Base-by-base conservation (phyloP, 1,140 invertebrate species). In the Parasteatoda tepidariorum region DNA sequence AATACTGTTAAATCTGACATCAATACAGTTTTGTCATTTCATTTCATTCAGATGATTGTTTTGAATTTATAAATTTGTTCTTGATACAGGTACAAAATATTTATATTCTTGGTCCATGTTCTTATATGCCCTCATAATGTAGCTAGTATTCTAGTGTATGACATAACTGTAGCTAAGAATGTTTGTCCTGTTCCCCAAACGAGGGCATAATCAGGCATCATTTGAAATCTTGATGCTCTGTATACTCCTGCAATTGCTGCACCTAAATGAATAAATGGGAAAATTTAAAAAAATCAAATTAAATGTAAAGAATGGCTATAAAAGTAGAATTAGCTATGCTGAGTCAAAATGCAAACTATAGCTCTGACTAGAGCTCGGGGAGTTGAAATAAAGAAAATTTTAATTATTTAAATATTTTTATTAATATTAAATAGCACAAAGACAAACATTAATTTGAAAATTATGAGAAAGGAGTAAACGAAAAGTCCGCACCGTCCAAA, bases 171-270 rank as follows among this genome's bases (percentile, higher is more conserved):
- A 38, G 95, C 94, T 48, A 96, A 88, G 67, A 96, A 90, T n/a
- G 96, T 98, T 89, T 98, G 96, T 83, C 96, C 96, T 55, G 96
- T 93, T 67, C 97, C 97, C 95, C 96, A 98, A 70, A 97, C 91
- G 87, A 97, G 92, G 34, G 96, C 96, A 90, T 97, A 96, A 68
- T 96, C 92, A 26, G 95, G 94, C 76, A 93, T 92, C 96, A 98
- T 96, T 87, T 93, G 92, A 88, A 97, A 92, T 87, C 93, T 93
- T 31, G 96, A 95, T 81, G 95, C 95, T 86, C 94, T 91, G 89
- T 97, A 98, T 55, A 98, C 96, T 88, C 96, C 97, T 48, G 96
- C 95, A 54, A 98, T 93, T n/a, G 94, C 94, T 28, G 96, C 96
- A 91, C 90, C 90, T 83, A 26, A 74, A 66, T 41, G n/a, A n/a